A percentile compares a stretch with the other conserved stretches of the same genome.
Evolutionary conservation across 2,888 invertebrate genomes (phyloP).

Genomic region (Brassicogethes aeneus): DNA sequence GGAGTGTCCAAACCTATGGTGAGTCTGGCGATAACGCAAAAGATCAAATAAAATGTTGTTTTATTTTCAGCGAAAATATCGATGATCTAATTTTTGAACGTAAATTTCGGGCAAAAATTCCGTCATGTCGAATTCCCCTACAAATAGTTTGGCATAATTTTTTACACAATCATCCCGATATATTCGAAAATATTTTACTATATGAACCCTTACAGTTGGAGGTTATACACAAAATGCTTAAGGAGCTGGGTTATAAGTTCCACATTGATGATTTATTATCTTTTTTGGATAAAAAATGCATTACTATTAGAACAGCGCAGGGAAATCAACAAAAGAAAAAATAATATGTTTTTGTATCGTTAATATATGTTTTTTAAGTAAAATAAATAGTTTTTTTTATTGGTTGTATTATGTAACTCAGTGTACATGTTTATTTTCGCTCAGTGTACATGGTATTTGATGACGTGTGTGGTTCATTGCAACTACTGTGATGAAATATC

Average conservation of each 20-base stretch:
- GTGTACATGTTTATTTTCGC: too few species aligned
- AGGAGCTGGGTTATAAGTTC: constrained; percentile 51
- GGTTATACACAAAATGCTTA: constrained; percentile 51
- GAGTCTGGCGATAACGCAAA: too few species aligned
- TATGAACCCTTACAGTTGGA: constrained; percentile 61
- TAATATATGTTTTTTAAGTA: too few species aligned
- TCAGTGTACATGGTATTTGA: too few species aligned
- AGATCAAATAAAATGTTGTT: neutral
- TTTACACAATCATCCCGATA: constrained; percentile 44
- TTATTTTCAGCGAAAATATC: constrained; percentile 18
- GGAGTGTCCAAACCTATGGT: neutral
- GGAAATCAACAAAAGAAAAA: constrained; percentile 3
- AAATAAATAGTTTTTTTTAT: too few species aligned
- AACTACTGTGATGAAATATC: too few species aligned
- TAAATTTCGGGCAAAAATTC: constrained; percentile 35
- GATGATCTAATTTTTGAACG: constrained; percentile 37
- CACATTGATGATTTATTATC: constrained; percentile 57
- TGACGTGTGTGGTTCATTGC: too few species aligned
- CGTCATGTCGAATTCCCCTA: constrained; percentile 51
- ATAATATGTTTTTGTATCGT: too few species aligned
- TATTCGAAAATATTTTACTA: constrained; percentile 53
- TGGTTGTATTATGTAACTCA: too few species aligned
- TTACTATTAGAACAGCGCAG: constrained; percentile 44
- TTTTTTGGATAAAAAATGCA: constrained; percentile 59
- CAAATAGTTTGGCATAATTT: constrained; percentile 63